A percentile compares a stretch with the other conserved stretches of the same genome.
Conservation (phyloP, 2,797 vertebrate species). For the Rhinella marina region DNA sequence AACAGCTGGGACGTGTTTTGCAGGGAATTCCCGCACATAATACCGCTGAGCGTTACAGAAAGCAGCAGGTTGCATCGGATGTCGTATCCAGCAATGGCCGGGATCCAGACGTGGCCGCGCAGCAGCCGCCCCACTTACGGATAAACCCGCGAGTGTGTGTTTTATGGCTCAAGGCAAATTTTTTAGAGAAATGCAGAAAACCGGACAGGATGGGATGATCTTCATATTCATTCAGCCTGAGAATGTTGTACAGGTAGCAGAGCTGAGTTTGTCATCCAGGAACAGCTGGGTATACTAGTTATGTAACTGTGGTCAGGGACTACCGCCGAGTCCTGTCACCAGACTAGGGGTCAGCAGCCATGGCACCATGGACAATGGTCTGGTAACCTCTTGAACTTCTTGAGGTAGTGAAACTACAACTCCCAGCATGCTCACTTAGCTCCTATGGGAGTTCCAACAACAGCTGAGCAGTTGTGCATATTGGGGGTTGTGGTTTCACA, state of each 20-base stretch:
- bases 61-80: not conserved
- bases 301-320: no score
- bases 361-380: no score
- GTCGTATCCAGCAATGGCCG: slow-evolving; percentile 30
- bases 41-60: slow-evolving; percentile 31
- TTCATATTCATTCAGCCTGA: not conserved
- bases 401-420: no score
- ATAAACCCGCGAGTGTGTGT: not conserved
- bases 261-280: not conserved
- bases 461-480: no score
- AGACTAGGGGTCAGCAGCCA: no score
- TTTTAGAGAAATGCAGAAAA: not conserved
- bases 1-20: slow-evolving; percentile 55
- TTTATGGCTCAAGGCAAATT: not conserved
- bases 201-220: not conserved
- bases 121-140: not conserved
- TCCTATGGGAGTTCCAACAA: no score
- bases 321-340: no score
- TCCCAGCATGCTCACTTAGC: no score
- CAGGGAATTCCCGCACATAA: slow-evolving; percentile 50
- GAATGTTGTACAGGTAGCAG: not conserved
- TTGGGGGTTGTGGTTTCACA: no score
- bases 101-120: slow-evolving; percentile 17
- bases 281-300: no score
- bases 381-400: no score